These are phyloP conservation scores for Cataglyphis hispanica DNA, from an alignment of 1,140 invertebrate genomes.

Conservation along the genomic window DNA sequence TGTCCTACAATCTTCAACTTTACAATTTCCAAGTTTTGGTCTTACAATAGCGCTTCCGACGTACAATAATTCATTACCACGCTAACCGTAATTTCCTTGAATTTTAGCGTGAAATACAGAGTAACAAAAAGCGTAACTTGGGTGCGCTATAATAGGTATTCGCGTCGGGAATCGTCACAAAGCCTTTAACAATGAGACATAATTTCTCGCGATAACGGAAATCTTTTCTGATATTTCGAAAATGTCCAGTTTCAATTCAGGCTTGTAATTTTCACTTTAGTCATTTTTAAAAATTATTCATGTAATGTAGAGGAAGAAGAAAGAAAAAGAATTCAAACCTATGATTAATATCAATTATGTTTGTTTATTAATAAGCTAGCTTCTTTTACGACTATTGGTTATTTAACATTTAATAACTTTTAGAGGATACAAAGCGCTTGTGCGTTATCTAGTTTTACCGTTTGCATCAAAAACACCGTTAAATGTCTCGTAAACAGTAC, in stretches of 20 bases:
- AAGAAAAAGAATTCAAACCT: neutral
- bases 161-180: conserved; percentile 32
- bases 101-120: conserved; percentile 57
- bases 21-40: conserved; percentile 52
- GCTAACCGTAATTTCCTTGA: conserved; percentile 48
- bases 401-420: conserved; percentile 27
- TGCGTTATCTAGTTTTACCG: neutral
- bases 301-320: too few relatives aligned
- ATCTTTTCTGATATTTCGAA: neutral
- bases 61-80: conserved; percentile 74
- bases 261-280: neutral
- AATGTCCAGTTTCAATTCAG: neutral
- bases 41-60: conserved; percentile 55
- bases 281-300: neutral
- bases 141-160: too few relatives aligned
- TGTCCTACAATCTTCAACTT: conserved; percentile 56
- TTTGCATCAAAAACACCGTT: conserved; percentile 43
- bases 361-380: neutral
- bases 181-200: conserved; percentile 45
- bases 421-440: neutral
- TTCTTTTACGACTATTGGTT: neutral
- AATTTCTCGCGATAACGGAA: conserved; percentile 36
- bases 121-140: conserved; percentile 70
- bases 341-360: neutral
- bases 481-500: conserved; percentile 55